Evolutionary conservation across 2,888 invertebrate species (phyloP), one percentile per base, ranked within the genome.

Genomic region (Chloroclysta siterata): DNA sequence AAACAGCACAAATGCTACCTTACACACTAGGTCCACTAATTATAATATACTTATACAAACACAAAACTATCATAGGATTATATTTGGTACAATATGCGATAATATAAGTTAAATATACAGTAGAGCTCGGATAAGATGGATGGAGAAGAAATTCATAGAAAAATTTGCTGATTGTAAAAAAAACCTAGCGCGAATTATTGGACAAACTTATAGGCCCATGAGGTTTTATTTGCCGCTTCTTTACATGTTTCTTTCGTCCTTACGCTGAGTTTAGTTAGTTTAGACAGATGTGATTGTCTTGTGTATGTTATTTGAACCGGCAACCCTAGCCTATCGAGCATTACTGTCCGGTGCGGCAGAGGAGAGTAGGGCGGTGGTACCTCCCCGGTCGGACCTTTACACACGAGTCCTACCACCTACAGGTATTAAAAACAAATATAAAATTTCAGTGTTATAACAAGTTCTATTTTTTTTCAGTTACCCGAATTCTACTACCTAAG

Each of bases 31-130:
- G 17, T 56, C 52, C 55, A 47, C 15, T 56, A 55, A 55, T 60
- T 22, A n/a, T 60, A 52, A 60, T 39, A 29, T 58, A 63, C 59
- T 56, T 69, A n/a, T n/a, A n/a, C 72, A 72, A 63, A 72, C 73
- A 70, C 74, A 78, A 65, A 72, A 73, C 72, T 77, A 80, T 63
- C 75, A 53, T 44, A 44, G 14, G 17, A 39, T 14, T 39, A 41
- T 56, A 56, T 56, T 56, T 56, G 56, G 56, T 56, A 48, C 48
- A 56, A 36, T 51, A 36, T 0, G 33, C 28, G 28, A 48, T 28
- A 48, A 48, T n/a, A 1, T 48, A 48, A 48, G 28, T 28, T 28
- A 48, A 6, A 48, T 28, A 6, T 39, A 48, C 17, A 48, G 46
- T 17, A 46, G 46, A 46, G 46, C 4, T 46, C 46, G 17, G 17